Evolutionary conservation across 2,113 vertebrate species (phyloP), one percentile per base, ranked within the genome.

Genomic region (Raja brachyura): DNA sequence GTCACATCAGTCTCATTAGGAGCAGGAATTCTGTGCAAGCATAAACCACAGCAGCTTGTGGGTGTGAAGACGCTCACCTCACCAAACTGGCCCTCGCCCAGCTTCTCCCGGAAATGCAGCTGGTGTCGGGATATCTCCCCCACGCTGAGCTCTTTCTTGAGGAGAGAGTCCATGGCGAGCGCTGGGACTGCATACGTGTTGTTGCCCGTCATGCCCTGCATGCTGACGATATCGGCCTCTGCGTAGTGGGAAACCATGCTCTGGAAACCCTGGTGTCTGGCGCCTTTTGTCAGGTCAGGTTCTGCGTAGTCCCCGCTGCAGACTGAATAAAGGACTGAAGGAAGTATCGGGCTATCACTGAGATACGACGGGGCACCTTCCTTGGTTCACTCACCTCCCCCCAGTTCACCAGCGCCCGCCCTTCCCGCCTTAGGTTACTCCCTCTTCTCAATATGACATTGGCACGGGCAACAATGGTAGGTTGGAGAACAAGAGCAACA

Each of bases 111-210:
- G 94, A 98, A 96, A 73, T 96, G 94, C 83, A 98, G 96, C 61
- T 95, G 95, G 4, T 97, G 95, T 4, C 97, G 95, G 0, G 97
- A 97, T 94, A 98, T 97, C 95, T 98, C 97, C 0, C 96, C 96
- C 0, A 96, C 97, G 0, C 96, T 96, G 94, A 98, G 97, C 95
- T 98, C 97, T 95, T 97, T 97, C 93, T 97, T 95, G 92, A 96
- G 97, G 90, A 97, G 96, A 0, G 97, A 97, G 95, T 98, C 97
- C 5, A 97, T 96, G 0, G 97, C 97, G 93, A 98, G 95, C 9
- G 97, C 97, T 0, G 97, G 97, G 20, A 97, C 96, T 1, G 97
- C 97, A 61, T 98, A 98, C 94, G 97, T 97, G 95, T 97, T 98
- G 95, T 97, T 97, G 39, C 97, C 97, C 0, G 97, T 97, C 93